Conservation (phyloP, 1,140 invertebrate species). For the Latrodectus geometricus region DNA sequence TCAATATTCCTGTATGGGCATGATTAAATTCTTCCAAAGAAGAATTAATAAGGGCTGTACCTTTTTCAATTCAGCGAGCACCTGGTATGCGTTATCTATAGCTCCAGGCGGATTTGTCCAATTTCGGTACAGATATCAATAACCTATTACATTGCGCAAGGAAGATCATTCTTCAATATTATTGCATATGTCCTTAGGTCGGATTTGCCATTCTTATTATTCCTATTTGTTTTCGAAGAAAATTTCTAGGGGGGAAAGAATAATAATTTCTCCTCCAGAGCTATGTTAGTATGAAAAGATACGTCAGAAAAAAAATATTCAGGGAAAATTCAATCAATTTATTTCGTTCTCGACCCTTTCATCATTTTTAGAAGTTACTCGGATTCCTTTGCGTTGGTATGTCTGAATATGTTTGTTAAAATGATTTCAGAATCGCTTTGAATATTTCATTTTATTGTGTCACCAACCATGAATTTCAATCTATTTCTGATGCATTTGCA, state of each 20-base stretch:
- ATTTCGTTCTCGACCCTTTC: background rate
- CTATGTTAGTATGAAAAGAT: background rate
- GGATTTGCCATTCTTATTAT: slow-evolving; percentile 46
- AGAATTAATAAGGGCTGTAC: slow-evolving; percentile 44
- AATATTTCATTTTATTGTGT: slow-evolving; percentile 25
- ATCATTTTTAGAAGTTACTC: background rate
- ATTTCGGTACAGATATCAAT: slow-evolving; percentile 41
- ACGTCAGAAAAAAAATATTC: background rate
- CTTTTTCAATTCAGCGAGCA: slow-evolving; percentile 44
- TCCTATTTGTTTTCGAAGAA: slow-evolving; percentile 34
- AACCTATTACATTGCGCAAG: slow-evolving; percentile 44
- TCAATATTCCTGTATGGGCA: background rate
- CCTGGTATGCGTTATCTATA: slow-evolving; percentile 51
- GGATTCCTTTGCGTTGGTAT: background rate
- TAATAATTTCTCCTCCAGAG: slow-evolving; percentile 20
- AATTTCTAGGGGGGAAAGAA: background rate
- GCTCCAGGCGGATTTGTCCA: slow-evolving; percentile 23
- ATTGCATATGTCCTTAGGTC: slow-evolving; percentile 44
- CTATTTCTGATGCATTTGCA: too few species aligned
- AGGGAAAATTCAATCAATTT: slow-evolving; percentile 45
- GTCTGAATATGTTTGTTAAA: background rate
- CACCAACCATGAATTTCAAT: background rate
- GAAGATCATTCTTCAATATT: slow-evolving; percentile 46
- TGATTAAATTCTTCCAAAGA: slow-evolving; percentile 49
- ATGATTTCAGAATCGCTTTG: slow-evolving; percentile 16